Evolutionary conservation across 2,113 vertebrate species (phyloP).

Genomic region (Amia ocellicauda): DNA sequence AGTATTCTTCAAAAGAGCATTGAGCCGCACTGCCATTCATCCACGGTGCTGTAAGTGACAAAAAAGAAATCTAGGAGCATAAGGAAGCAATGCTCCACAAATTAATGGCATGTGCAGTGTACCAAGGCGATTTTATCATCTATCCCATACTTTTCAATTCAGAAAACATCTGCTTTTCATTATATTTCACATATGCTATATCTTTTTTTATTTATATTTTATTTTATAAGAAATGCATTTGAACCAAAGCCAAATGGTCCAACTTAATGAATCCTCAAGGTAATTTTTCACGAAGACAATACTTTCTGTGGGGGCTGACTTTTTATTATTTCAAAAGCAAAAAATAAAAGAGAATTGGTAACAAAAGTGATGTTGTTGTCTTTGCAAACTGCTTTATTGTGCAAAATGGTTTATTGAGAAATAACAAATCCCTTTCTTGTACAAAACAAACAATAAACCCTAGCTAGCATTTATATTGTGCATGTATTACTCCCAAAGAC

Average conservation of each 20-base stretch:
- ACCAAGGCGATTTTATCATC: slow-evolving; percentile 5
- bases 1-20: neutral
- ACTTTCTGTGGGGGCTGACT: no score
- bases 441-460: neutral
- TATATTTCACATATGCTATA: neutral
- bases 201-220: neutral
- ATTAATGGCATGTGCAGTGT: neutral
- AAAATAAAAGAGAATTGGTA: no score
- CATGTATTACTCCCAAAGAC: neutral
- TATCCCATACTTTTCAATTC: slow-evolving; percentile 7
- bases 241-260: neutral
- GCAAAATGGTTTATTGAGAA: no score
- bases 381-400: no score
- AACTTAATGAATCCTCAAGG: no score
- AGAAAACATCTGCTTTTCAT: neutral
- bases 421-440: neutral
- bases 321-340: no score
- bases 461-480: neutral
- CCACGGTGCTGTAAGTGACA: neutral
- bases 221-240: neutral
- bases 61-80: neutral
- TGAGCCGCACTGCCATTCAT: neutral
- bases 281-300: no score
- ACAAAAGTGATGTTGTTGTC: no score
- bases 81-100: neutral